Percentiles rank a stretch among this genome's conserved stretches.
phyloP scores from a whole-genome alignment of 2,797 vertebrate species.

The Tragopan temminckii region DNA sequence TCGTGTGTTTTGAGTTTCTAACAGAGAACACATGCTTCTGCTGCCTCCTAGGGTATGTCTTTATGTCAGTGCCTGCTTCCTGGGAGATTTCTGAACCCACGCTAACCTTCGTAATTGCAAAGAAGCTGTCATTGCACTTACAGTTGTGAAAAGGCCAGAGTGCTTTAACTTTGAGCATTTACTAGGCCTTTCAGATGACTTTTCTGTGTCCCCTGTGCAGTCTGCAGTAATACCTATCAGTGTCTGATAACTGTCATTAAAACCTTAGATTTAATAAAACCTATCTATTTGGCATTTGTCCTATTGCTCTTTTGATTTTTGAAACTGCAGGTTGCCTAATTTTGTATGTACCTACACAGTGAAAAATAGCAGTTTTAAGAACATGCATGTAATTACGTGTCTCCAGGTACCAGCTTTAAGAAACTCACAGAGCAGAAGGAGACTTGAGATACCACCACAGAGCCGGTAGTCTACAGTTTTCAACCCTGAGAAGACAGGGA shows the following conservation, averaged over 20 bases:
- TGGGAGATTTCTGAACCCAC: background rate
- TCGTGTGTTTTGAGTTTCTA: background rate
- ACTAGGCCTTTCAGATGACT: background rate
- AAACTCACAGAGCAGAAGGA: accelerated
- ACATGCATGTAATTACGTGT: background rate
- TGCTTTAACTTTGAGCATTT: background rate
- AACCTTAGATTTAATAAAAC: background rate
- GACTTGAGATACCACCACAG: background rate
- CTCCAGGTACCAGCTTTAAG: background rate
- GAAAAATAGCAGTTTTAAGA: background rate
- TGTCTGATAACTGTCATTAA: background rate
- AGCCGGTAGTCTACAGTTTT: background rate
- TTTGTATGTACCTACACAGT: background rate
- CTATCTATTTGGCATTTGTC: background rate
- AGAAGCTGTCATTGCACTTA: background rate
- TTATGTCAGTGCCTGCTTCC: background rate
- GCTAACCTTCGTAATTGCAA: background rate
- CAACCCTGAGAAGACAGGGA: background rate
- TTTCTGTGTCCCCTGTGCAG: background rate
- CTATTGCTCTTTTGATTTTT: background rate
- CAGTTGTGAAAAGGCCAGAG: accelerated
- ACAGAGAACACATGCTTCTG: constrained; percentile 3
- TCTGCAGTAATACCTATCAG: background rate
- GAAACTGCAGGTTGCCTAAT: background rate
- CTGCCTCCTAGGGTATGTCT: constrained; percentile 66